Evolutionary conservation across 2,797 vertebrate species (phyloP).

Genomic region (Manis crassicaudata): DNA sequence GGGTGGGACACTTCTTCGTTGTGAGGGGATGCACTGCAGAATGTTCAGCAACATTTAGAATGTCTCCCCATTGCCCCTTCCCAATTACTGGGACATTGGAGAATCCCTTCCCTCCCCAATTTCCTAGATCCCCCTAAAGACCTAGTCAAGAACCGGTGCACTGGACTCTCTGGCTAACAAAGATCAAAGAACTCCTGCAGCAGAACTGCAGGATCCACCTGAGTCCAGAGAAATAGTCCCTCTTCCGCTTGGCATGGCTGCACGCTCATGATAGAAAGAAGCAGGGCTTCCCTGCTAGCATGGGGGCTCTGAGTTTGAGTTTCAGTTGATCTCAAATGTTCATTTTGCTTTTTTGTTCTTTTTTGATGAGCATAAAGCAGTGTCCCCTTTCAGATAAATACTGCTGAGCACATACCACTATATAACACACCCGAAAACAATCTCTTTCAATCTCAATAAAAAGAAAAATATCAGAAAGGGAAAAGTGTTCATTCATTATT

Average conservation of each 20-base stretch:
- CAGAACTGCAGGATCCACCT: background rate
- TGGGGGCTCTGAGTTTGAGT: background rate
- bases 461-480: conserved; percentile 50
- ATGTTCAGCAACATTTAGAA: background rate
- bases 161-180: background rate
- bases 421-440: background rate
- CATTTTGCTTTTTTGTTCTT: background rate
- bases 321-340: background rate
- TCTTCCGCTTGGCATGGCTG: background rate
- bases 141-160: background rate
- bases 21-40: background rate
- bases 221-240: background rate
- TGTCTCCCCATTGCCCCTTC: background rate
- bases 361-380: background rate
- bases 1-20: background rate
- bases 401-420: background rate
- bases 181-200: background rate
- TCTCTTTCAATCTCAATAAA: conserved; percentile 36
- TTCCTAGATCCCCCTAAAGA: background rate
- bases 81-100: background rate
- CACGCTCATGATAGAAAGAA: background rate
- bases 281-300: background rate
- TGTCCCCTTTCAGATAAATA: conserved; percentile 34
- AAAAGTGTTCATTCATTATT: conserved; percentile 57
- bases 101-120: rapidly evolving